Evolutionary conservation across 2,797 vertebrate genomes (phyloP), one percentile per base, ranked within the genome.

Genomic region (Pyrocephalus nanus): DNA sequence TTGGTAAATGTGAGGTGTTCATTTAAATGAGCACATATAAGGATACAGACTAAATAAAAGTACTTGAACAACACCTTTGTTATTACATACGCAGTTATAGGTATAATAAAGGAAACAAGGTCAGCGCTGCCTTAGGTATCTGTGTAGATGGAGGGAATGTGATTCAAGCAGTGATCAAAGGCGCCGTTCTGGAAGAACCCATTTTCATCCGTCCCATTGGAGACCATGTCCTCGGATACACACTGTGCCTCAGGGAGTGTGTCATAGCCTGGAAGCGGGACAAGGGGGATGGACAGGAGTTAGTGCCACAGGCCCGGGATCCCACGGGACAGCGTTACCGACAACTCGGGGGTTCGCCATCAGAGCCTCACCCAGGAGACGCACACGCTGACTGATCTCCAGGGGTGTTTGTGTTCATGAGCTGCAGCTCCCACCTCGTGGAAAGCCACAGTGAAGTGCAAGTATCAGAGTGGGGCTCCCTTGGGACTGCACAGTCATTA

Each of bases 61-160:
- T 95, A 97, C 90, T 96, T 95, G 92, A 92, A 95, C 95, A 95
- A 86, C 90, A 95, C 80, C 86, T 93, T 90, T 96, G 97, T 97
- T 94, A 97, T 93, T 97, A 97, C 91, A 96, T 96, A 97, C 17
- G 30, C 86, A 95, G 90, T 88, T 95, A 96, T 58, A 97, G 89
- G 88, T 65, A 96, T 78, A 96, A 75, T 88, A 95, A 88, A 91
- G 93, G 90, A 92, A 88, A 92, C 65, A 71, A 62, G 71, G 29
- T 36, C 83, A 54, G 18, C 88, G 47, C 79, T 42, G 74, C 86
- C 97, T 98, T 98, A 99, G 97, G 99, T 99, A 94, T 99, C 99
- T 2, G 99, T 98, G 96, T 99, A 99, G 97, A 99, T 98, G 47
- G 99, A 99, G 45, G 99, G 98, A 93, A 99, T 98, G 97, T 99